phyloP scores from a whole-genome alignment of 1,140 invertebrate genomes.

The Macrobrachium nipponense region DNA sequence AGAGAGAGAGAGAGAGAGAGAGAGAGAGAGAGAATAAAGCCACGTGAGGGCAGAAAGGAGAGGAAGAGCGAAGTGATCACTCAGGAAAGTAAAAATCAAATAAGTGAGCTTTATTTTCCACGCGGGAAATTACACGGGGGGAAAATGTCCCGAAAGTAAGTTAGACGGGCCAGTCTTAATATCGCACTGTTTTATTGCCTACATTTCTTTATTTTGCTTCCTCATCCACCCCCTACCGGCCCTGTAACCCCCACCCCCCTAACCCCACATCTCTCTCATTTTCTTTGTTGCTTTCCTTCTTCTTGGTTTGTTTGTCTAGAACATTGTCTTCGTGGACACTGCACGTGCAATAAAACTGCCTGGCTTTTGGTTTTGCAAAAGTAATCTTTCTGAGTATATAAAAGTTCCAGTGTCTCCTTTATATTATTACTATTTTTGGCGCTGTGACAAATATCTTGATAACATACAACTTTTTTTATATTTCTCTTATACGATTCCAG shows the following conservation, averaged over 20 bases:
- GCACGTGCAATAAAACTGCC: no score
- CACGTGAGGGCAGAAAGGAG: neutral
- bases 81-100: constrained; percentile 41
- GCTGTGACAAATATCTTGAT: no score
- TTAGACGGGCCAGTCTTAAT: constrained; percentile 4
- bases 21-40: constrained; percentile 5
- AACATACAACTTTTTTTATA: no score
- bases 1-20: constrained; percentile 14
- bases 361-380: no score
- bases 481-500: no score
- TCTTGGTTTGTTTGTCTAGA: neutral
- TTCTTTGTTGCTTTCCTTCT: neutral
- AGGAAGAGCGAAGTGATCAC: neutral
- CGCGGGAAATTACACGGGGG: constrained; percentile 50
- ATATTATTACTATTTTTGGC: no score
- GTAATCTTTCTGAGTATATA: no score
- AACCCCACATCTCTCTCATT: neutral
- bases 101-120: constrained; percentile 54
- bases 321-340: no score
- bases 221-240: no score
- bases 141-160: constrained; percentile 1
- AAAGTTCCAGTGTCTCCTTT: no score
- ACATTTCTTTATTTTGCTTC: constrained; percentile 24
- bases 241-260: constrained; percentile 37
- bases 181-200: constrained; percentile 32